Evolutionary conservation across 2,797 vertebrate genomes (phyloP), one percentile per base, ranked within the genome.

Genomic region (Monodelphis domestica): DNA sequence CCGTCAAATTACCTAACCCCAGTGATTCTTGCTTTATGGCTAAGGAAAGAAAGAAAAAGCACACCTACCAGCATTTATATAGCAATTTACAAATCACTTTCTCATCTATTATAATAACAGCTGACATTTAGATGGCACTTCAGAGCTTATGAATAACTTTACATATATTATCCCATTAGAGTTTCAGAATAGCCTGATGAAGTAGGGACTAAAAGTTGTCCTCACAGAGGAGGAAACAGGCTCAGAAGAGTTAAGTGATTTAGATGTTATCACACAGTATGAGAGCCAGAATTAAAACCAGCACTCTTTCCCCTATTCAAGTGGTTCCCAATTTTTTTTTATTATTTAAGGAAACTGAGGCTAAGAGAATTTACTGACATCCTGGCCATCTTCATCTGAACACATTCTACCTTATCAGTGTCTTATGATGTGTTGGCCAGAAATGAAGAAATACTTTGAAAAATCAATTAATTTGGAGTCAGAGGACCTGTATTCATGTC

Each of bases 21-120:
- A 91, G 45, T 94, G 33, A 78, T 28, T 90, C 91, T 78, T 59
- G 21, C 89, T 50, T 87, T 57, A 92, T 88, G 89, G 90, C 9
- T 26, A 28, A 93, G 33, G 55, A 92, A 38, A 28, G 28, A 28
- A 1, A 26, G 26, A 30, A 24, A 28, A 45, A 45, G 10, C 45
- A 7, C 70, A 78, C 70, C 70, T 38, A 26, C 70, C 38, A 45
- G 70, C 38, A 45, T 45, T 78, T 78, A n/a, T 78, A 38, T 45
- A 24, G 17, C 70, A 78, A 78, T 78, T 45, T 78, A 78, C 70
- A 78, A 45, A 45, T 78, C 63, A 70, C 15, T 70, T 70, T 70
- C 63, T 70, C 21, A 78, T 78, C 70, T 38, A 26, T 78, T 78
- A 45, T 78, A 26, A 78, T 78, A 78, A 78, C 70, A 45, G 78